Evolutionary conservation across 1,140 invertebrate genomes (phyloP), one percentile per base, ranked within the genome.

Genomic region (Palaemon carinicauda): DNA sequence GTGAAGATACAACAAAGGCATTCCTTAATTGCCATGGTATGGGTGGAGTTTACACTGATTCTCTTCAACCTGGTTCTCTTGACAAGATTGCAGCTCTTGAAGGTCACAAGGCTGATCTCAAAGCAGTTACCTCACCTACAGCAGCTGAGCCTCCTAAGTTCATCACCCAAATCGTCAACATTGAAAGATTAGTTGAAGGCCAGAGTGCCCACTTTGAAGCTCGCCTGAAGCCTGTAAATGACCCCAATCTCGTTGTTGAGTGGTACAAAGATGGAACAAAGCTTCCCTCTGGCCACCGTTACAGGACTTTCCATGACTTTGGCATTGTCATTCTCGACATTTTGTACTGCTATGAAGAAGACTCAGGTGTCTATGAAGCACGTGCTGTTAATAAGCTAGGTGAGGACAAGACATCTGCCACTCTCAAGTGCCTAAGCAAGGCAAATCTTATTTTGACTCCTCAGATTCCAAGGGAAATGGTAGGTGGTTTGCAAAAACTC

Each of bases 241-340:
- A 98, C 93, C 97, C 98, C 24, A 96, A 98, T 90, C 93, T 99
- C 80, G 95, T 90, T 69, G 92, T 99, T 10, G 96, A 98, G 91
- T 99, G 97, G 97, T 97, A 95, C 90, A 97, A 96, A 90, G 97
- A 98, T 91, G 97, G 97, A 78, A 96, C 97, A 91, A 97, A 97
- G 91, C 92, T 98, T 88, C 96, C 96, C 0, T 95, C 96, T 91
- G 97, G 97, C 31, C 97, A 98, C 92, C 95, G 97, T 84, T 99
- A 97, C 91, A 94, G 97, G 89, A 98, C 97, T 71, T 97, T 98
- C 95, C 97, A 99, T 91, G 98, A 99, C 91, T 99, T 99, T 92
- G 97, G 93, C 53, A 97, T 98, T 91, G 98, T 99, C 50, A 97
- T 98, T 89, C 93, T 99, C 84, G 98, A 99, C 90, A 98, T 99